Conservation (phyloP, 2,113 vertebrate genomes). For the Scomber scombrus region DNA sequence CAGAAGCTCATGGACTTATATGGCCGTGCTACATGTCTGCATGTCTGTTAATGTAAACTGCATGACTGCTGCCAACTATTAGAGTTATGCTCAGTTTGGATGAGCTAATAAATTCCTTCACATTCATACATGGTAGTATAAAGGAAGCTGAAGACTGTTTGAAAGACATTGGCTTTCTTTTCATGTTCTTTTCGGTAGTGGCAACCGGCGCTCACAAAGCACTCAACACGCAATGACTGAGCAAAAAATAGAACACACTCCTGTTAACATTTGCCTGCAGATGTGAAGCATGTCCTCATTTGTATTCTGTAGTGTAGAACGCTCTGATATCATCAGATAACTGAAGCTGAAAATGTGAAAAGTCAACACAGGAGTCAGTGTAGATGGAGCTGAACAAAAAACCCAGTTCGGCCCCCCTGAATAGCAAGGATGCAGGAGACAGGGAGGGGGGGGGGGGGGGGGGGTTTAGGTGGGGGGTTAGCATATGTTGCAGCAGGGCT, state of each 20-base stretch:
- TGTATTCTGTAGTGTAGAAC: background rate
- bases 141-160: background rate
- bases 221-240: background rate
- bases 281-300: background rate
- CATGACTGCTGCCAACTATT: constrained; percentile 2
- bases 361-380: constrained; percentile 25
- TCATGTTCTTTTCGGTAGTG: background rate
- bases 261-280: constrained; percentile 17
- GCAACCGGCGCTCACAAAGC: background rate
- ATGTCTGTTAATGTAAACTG: constrained; percentile 46
- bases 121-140: constrained; percentile 6
- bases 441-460: constrained; percentile 4
- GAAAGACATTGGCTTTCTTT: background rate
- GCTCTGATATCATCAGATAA: constrained; percentile 38
- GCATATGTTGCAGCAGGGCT: constrained; percentile 74
- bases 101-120: constrained; percentile 16
- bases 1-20: constrained; percentile 47
- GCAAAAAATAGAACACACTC: background rate
- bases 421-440: constrained; percentile 18
- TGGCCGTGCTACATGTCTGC: constrained; percentile 27
- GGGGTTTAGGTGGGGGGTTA: background rate
- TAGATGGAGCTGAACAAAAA: constrained; percentile 56
- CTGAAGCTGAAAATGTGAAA: constrained; percentile 27
- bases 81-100: constrained; percentile 37
- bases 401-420: constrained; percentile 68